A percentile compares a stretch with the other conserved stretches of the same genome.
phyloP scores from a whole-genome alignment of 2,888 invertebrate genomes.

The Scaptomyza caliginosa region DNA sequence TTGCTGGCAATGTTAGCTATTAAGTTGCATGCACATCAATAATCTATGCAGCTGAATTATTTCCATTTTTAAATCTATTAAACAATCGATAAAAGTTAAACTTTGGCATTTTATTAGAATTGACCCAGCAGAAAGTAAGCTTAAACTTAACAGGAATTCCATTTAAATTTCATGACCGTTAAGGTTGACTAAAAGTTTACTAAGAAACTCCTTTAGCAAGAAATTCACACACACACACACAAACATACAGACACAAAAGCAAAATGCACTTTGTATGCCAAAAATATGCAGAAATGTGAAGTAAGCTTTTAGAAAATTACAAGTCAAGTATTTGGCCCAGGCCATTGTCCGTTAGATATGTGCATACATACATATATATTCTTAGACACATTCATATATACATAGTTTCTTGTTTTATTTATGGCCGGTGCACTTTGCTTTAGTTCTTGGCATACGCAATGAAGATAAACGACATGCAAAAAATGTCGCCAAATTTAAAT shows the following conservation, averaged over 20 bases:
- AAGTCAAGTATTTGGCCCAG: slow-evolving; percentile 59
- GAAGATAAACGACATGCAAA: slow-evolving; percentile 81
- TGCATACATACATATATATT: slow-evolving; percentile 5
- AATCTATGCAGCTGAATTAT: no score
- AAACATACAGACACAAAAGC: slow-evolving; percentile 3
- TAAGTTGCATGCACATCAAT: no score
- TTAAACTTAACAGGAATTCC: background rate
- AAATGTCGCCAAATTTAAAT: slow-evolving; percentile 78
- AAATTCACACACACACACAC: slow-evolving; percentile 12
- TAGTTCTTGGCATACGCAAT: slow-evolving; percentile 74
- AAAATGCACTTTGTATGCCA: slow-evolving; percentile 65
- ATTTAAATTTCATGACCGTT: slow-evolving; percentile 24
- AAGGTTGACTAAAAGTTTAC: background rate
- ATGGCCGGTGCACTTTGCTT: slow-evolving; percentile 64
- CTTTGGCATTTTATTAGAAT: background rate
- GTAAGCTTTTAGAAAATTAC: slow-evolving; percentile 79
- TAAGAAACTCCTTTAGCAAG: background rate
- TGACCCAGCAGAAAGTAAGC: background rate
- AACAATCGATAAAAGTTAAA: background rate
- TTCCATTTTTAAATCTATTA: no score
- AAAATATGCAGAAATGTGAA: slow-evolving; percentile 69
- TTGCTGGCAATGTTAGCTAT: no score
- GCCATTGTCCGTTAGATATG: slow-evolving; percentile 15
- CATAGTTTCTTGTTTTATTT: slow-evolving; percentile 63
- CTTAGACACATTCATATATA: slow-evolving; percentile 35